A percentile compares a stretch with the other conserved stretches of the same genome.
phyloP scores from a whole-genome alignment of 2,113 vertebrate genomes.

The Holacanthus passer region DNA sequence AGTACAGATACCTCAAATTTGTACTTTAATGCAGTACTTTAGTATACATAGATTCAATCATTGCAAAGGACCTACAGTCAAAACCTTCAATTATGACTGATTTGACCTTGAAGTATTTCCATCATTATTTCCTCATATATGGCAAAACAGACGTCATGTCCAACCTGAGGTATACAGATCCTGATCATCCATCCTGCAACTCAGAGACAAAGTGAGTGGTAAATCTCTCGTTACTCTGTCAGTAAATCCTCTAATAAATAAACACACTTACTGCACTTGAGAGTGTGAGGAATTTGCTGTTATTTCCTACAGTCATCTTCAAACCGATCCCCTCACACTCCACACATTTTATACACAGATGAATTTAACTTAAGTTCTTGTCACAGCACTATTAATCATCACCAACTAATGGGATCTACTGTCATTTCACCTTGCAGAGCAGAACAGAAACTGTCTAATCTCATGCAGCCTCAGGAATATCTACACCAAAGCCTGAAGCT shows the following conservation, averaged over 20 bases:
- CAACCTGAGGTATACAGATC: no score
- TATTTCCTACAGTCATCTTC: slow-evolving; percentile 41
- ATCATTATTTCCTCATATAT: neutral
- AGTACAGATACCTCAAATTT: no score
- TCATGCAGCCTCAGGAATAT: slow-evolving; percentile 60
- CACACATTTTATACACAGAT: slow-evolving; percentile 35
- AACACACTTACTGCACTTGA: slow-evolving; percentile 35
- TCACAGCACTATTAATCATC: slow-evolving; percentile 69
- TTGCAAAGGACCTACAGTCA: no score
- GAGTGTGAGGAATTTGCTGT: slow-evolving; percentile 10
- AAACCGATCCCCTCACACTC: slow-evolving; percentile 53
- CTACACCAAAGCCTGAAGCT: slow-evolving; percentile 62
- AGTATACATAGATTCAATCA: no score
- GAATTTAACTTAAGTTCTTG: slow-evolving; percentile 63
- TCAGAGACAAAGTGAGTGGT: neutral
- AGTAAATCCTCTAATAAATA: slow-evolving; percentile 27
- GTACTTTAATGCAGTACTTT: no score
- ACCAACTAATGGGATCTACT: slow-evolving; percentile 71
- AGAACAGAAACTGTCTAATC: slow-evolving; percentile 74
- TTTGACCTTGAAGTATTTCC: neutral
- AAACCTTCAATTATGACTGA: neutral
- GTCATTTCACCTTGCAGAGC: slow-evolving; percentile 71
- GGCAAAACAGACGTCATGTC: neutral
- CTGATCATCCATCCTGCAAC: no score
- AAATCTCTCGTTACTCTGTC: slow-evolving; percentile 4